These are phyloP conservation scores for Gadopsis marmoratus DNA, from an alignment of 2,797 vertebrate species.

Conservation along the genomic window DNA sequence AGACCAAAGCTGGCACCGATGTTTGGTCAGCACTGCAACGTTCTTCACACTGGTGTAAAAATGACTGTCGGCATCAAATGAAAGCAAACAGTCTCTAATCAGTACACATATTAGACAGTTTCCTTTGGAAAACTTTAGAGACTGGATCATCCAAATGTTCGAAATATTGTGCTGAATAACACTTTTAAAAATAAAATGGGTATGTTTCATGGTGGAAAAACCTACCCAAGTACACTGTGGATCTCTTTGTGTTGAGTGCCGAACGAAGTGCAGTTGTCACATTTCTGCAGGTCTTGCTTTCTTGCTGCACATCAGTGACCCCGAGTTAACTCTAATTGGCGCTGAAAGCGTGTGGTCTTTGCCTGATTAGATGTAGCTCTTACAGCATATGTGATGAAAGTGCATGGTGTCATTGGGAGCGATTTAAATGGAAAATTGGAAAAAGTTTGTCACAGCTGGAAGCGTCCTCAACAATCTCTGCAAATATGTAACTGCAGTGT, in stretches of 20 bases:
- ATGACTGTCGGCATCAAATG: neutral
- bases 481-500: conserved; percentile 14
- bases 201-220: neutral
- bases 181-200: neutral
- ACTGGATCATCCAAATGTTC: neutral
- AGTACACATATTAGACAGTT: neutral
- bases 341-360: conserved; percentile 11
- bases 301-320: conserved; percentile 2
- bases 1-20: neutral
- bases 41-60: neutral
- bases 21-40: conserved; percentile 6
- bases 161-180: neutral
- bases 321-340: conserved; percentile 32
- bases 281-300: neutral
- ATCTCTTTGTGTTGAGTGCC: neutral
- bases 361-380: conserved; percentile 46
- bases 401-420: neutral
- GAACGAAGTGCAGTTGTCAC: neutral
- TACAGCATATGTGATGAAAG: conserved; percentile 19
- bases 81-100: neutral
- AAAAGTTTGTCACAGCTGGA: conserved; percentile 45
- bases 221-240: too few relatives aligned
- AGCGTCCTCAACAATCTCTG: conserved; percentile 6
- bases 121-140: neutral
- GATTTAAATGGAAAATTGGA: conserved; percentile 26